phyloP scores from a whole-genome alignment of 2,888 invertebrate genomes.

The Rotaria macrura region DNA sequence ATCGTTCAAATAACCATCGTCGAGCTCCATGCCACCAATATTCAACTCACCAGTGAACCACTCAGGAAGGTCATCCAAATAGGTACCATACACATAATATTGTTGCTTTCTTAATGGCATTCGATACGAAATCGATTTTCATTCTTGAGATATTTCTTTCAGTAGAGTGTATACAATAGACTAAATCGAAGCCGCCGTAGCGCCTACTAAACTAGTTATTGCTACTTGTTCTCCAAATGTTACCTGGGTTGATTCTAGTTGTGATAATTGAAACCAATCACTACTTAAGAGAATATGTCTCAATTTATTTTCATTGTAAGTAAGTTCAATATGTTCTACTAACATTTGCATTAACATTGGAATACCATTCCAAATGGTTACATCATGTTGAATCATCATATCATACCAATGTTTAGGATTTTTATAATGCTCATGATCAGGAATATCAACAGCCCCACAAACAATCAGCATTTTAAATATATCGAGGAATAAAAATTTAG shows the following conservation, averaged over 20 bases:
- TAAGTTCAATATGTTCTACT: no score
- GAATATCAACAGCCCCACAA: background rate
- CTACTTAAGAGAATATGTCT: conserved; percentile 7
- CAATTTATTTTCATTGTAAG: background rate
- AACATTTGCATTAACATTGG: no score
- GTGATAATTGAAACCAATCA: conserved; percentile 3
- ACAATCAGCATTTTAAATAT: no score
- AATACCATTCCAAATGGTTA: no score
- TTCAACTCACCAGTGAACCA: background rate
- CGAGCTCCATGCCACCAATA: conserved; percentile 12
- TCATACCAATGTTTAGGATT: background rate
- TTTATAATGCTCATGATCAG: background rate
- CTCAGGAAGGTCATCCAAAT: background rate
- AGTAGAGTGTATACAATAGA: background rate
- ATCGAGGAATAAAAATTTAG: conserved; percentile 16
- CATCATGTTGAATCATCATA: background rate
- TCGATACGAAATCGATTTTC: conserved; percentile 1
- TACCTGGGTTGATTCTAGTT: background rate
- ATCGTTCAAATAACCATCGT: no score
- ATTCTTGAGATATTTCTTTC: background rate
- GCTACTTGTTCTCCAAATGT: background rate
- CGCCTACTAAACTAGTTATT: conserved; percentile 1
- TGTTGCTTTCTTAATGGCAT: background rate
- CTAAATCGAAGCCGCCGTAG: conserved; percentile 21
- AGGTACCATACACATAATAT: background rate